These are phyloP conservation scores for Piezodorus guildinii DNA, from an alignment of 1,140 invertebrate genomes.

Conservation along the genomic window DNA sequence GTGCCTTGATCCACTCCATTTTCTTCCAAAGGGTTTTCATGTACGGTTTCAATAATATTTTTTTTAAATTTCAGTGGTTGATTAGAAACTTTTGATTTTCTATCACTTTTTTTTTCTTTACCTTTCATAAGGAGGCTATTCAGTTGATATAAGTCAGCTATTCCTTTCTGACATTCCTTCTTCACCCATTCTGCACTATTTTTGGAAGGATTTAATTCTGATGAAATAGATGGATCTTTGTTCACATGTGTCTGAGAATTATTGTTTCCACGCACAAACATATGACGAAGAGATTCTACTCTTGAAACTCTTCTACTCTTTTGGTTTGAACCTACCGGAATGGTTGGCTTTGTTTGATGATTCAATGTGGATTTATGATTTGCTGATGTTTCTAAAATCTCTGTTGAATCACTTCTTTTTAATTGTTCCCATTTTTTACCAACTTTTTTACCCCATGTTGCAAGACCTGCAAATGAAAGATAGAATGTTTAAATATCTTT, in stretches of 20 bases:
- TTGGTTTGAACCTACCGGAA: constrained; percentile 19
- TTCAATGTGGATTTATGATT: constrained; percentile 11
- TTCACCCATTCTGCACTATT: constrained; percentile 30
- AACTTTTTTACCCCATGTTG: constrained; percentile 52
- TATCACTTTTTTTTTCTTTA: constrained; percentile 21
- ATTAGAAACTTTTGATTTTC: constrained; percentile 9
- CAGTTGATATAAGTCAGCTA: constrained; percentile 31
- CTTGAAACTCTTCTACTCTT: constrained; percentile 40
- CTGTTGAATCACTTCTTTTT: constrained; percentile 45
- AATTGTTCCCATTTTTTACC: constrained; percentile 50
- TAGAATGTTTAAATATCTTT: neutral
- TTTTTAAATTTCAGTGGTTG: constrained; percentile 20
- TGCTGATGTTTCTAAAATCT: constrained; percentile 34
- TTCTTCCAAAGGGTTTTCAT: constrained; percentile 30
- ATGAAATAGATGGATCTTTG: constrained; percentile 24
- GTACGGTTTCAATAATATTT: constrained; percentile 26
- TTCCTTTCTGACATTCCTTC: constrained; percentile 31
- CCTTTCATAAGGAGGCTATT: constrained; percentile 26
- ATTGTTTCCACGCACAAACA: constrained; percentile 33
- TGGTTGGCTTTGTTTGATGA: constrained; percentile 15
- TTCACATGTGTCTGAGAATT: neutral
- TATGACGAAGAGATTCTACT: constrained; percentile 44
- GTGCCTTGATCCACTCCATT: constrained; percentile 4
- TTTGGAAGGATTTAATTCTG: constrained; percentile 25
- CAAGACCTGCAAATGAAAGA: constrained; percentile 36